Percentiles rank a stretch among this genome's conserved stretches.
Evolutionary conservation across 1,140 invertebrate species (phyloP).

Genomic region (Cherax quadricarinatus): DNA sequence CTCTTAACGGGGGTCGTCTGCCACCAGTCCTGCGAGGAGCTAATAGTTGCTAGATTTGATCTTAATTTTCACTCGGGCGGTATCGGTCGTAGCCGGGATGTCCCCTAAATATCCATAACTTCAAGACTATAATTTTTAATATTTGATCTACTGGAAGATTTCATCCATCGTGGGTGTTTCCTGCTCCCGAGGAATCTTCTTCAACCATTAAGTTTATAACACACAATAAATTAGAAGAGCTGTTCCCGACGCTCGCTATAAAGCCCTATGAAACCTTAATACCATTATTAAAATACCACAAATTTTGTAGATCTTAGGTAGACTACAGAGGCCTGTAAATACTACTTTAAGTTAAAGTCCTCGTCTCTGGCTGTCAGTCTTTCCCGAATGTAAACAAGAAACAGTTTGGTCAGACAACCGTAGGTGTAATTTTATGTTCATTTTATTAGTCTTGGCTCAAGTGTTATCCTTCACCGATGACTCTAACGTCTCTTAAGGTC

Average conservation of each 20-base stretch:
- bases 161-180: slow-evolving; percentile 34
- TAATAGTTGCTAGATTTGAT: slow-evolving; percentile 65
- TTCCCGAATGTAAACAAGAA: slow-evolving; percentile 41
- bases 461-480: slow-evolving; percentile 21
- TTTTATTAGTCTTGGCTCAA: slow-evolving; percentile 39
- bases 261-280: background rate
- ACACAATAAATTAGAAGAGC: background rate
- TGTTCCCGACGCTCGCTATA: background rate
- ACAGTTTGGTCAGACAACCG: slow-evolving; percentile 43
- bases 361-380: no score
- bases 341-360: background rate
- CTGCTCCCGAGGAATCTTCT: background rate
- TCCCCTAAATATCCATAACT: slow-evolving; percentile 59
- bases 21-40: slow-evolving; percentile 25
- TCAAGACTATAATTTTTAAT: slow-evolving; percentile 33
- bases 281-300: background rate
- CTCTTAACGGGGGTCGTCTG: slow-evolving; percentile 2
- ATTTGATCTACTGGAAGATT: slow-evolving; percentile 41
- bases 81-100: slow-evolving; percentile 35
- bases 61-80: slow-evolving; percentile 52
- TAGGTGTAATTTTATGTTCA: slow-evolving; percentile 66
- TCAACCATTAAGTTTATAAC: slow-evolving; percentile 23
- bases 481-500: background rate
- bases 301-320: background rate
- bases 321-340: background rate